Evolutionary conservation across 1,140 invertebrate genomes (phyloP), one percentile per base, ranked within the genome.

Genomic region (Monomorium pharaonis): DNA sequence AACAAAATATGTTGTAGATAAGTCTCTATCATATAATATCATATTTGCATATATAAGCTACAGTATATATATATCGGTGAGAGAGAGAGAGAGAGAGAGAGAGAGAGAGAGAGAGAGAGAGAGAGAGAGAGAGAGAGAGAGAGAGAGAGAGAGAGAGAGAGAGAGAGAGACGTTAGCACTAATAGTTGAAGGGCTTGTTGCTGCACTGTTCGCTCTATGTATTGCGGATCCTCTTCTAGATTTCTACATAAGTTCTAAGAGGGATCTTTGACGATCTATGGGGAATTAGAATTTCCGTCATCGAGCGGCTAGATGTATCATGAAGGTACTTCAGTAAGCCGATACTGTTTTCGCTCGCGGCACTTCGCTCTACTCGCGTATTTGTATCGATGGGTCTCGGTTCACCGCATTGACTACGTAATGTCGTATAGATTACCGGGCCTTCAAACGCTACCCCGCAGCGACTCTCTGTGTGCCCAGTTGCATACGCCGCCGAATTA

Each of bases 371-470:
- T n/a, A 47, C 44, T 70, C 18, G 63, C 10, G 65, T 72, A 83
- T 81, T 81, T 72, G 67, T 72, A 83, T 60, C 67, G 37, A 47
- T 44, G 33, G 49, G 37, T 70, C 65, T 70, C 37, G 24, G 37
- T 83, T 83, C 78, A 42, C 65, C 51, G 21, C 33, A 83, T 83
- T 72, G 78, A 83, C 78, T 72, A 58, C 24, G n/a, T 72, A 83
- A 83, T 83, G 67, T 72, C 65, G 51, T 83, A 83, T 72, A 83
- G 78, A 83, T 83, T 83, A 83, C 78, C 27, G 51, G 21, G 37
- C 18, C 78, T 72, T 83, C 78, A 83, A 72, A 83, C 54, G 65
- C 24, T 44, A 72, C 27, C 21, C 37, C 16, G 18, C 27, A 44
- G 51, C 21, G 10, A n/a, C 37, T 58, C 51, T 37, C 78, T 60